These are phyloP conservation scores for Cylindroiulus punctatus DNA, from an alignment of 2,888 invertebrate species.

Conservation along the genomic window DNA sequence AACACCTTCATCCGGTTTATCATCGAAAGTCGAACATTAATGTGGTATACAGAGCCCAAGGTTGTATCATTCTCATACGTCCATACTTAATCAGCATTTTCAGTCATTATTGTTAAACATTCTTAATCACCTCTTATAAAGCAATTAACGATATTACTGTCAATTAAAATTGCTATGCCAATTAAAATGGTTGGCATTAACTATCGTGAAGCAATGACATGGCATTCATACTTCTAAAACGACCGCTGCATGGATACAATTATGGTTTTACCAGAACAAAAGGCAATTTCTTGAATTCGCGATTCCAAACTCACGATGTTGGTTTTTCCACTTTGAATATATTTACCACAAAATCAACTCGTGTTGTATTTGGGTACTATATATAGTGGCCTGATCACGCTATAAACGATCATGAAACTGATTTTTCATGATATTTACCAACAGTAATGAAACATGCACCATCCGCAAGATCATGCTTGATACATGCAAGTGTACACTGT, in stretches of 20 bases:
- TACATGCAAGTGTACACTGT: no score
- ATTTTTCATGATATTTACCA: background rate
- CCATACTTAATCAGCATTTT: constrained; percentile 14
- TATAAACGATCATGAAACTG: background rate
- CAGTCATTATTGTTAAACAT: constrained; percentile 11
- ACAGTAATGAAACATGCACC: no score
- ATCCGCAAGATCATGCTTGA: no score
- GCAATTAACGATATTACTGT: constrained; percentile 4
- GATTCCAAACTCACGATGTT: no score
- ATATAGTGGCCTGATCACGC: background rate
- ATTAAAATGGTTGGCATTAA: background rate
- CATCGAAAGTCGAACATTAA: background rate
- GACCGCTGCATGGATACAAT: background rate
- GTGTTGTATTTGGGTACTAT: no score
- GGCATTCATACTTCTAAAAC: no score
- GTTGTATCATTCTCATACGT: background rate
- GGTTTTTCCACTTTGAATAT: no score
- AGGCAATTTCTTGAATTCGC: no score
- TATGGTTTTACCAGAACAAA: background rate
- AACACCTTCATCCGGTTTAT: background rate
- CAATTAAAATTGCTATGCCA: background rate
- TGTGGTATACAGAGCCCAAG: background rate
- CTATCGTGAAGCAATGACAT: background rate
- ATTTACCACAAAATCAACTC: no score
- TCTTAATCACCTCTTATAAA: background rate